A percentile compares a stretch with the other conserved stretches of the same genome.
Conservation (phyloP, 2,888 invertebrate species). For the Polyommatus icarus region DNA sequence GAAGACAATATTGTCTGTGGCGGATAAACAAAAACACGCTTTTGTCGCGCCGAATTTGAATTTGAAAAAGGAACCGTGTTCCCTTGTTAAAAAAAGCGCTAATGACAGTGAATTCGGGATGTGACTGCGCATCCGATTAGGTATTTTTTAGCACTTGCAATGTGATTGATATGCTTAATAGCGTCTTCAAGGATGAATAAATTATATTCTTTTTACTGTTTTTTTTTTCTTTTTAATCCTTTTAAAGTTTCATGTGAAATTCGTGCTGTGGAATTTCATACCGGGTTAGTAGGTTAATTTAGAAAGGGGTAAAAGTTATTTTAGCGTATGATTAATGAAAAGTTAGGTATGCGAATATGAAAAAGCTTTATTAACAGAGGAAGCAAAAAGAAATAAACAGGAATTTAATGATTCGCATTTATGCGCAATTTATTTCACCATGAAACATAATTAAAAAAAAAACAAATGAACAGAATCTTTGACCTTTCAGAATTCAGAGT, state of each 20-base stretch:
- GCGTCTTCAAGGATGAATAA: constrained; percentile 66
- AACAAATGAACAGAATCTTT: no score
- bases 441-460: no score
- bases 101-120: constrained; percentile 73
- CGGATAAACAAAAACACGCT: constrained; percentile 74
- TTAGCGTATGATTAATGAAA: constrained; percentile 21
- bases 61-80: constrained; percentile 54
- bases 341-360: constrained; percentile 8
- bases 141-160: constrained; percentile 68
- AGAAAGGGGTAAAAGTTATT: constrained; percentile 18
- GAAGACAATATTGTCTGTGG: constrained; percentile 56
- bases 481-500: no score
- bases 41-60: constrained; percentile 69
- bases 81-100: constrained; percentile 61
- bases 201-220: constrained; percentile 52
- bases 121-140: constrained; percentile 72
- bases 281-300: constrained; percentile 34
- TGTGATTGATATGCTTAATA: constrained; percentile 78
- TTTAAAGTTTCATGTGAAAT: constrained; percentile 64
- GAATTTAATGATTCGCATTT: no score
- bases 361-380: background rate
- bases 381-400: background rate
- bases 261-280: constrained; percentile 43
- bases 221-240: constrained; percentile 50
- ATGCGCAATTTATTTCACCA: no score